Percentiles rank a stretch among this genome's conserved stretches.
Evolutionary conservation across 2,113 vertebrate genomes (phyloP).

Genomic region (Uropsilus gracilis): DNA sequence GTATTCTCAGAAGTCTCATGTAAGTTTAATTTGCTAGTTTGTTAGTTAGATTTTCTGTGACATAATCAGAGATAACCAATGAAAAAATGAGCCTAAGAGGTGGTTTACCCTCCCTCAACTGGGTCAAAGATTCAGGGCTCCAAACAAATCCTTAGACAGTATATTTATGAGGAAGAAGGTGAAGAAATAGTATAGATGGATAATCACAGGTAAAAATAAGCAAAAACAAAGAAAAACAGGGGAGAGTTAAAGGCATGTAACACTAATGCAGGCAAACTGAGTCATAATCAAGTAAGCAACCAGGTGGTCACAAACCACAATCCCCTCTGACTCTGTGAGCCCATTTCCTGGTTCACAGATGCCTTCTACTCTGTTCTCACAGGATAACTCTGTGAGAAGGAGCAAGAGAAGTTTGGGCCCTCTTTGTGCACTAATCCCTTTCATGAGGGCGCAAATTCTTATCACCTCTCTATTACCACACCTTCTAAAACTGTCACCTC

Average conservation of each 20-base stretch:
- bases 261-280: not conserved
- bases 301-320: not conserved
- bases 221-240: not conserved
- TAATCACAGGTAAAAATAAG: not conserved
- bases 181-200: not conserved
- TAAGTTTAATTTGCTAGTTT: not conserved
- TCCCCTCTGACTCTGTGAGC: not conserved
- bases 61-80: no score
- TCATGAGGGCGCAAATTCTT: not conserved
- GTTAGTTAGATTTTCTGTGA: not conserved
- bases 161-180: not conserved
- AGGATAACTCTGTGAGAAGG: no score
- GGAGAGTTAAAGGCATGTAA: not conserved
- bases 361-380: no score
- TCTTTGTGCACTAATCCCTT: not conserved
- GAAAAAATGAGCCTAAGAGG: not conserved
- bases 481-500: no score
- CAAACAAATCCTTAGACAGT: no score
- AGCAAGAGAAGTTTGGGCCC: no score
- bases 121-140: not conserved
- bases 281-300: not conserved
- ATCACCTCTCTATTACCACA: not conserved
- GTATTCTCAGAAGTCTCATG: not conserved
- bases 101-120: no score
- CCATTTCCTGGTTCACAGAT: not conserved